Evolutionary conservation across 2,888 invertebrate genomes (phyloP).

Genomic region (Hofmannophila pseudospretella): DNA sequence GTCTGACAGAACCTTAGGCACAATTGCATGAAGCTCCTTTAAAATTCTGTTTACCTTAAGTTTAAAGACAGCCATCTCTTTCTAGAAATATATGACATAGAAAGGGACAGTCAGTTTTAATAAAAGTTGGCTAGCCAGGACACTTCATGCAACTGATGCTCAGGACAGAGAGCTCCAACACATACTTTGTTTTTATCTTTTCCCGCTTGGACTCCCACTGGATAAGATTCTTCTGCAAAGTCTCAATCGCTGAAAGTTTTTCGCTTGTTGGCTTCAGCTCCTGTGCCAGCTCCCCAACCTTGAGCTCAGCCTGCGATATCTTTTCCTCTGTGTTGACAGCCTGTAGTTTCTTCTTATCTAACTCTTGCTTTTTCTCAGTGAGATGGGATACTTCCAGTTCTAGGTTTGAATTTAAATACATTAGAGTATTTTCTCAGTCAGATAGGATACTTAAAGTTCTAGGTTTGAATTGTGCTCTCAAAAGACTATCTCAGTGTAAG

Average conservation of each 20-base stretch:
- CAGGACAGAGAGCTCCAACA: conserved; percentile 2
- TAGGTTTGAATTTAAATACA: no score
- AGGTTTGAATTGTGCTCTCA: no score
- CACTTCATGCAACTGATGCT: not conserved
- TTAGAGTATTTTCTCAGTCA: no score
- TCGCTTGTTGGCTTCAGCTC: conserved; percentile 76
- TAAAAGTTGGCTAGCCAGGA: no score
- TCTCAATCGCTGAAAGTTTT: conserved; percentile 70
- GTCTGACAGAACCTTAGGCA: no score
- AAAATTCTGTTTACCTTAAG: no score
- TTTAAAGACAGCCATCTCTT: no score
- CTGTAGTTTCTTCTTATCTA: conserved; percentile 77
- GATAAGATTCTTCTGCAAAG: conserved; percentile 71
- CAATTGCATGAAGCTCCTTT: no score
- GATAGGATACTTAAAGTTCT: no score
- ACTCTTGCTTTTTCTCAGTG: conserved; percentile 77
- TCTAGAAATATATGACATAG: no score
- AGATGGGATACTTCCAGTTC: conserved; percentile 72
- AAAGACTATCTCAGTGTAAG: no score
- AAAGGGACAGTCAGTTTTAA: no score
- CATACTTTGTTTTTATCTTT: conserved; percentile 76
- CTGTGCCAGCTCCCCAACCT: conserved; percentile 74
- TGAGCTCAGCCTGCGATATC: conserved; percentile 77
- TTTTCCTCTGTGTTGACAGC: conserved; percentile 79
- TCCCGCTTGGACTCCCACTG: conserved; percentile 74